Evolutionary conservation across 2,113 vertebrate species (phyloP), one percentile per base, ranked within the genome.

Genomic region (Proterorhinus semilunaris): DNA sequence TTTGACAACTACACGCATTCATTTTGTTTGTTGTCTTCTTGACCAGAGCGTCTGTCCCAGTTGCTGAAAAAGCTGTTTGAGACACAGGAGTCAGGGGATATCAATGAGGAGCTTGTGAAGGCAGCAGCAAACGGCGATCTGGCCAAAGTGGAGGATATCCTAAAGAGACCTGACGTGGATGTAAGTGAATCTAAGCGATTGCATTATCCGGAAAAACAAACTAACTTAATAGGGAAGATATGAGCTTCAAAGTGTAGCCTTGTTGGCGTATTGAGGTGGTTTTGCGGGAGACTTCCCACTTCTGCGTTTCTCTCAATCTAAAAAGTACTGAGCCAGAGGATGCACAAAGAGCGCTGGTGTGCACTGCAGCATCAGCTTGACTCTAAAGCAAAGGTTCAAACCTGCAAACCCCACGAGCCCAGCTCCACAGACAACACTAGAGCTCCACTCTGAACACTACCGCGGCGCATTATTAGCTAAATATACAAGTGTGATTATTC

Each of bases 81-180:
- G 95, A 99, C 98, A 0, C 98, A 99, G 85, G 98, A 99, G 87
- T 99, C 97, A 2, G 97, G 98, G 64, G 98, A 99, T 87, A 96
- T 99, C 79, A 99, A 99, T 68, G 98, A 99, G 91, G 98, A 99
- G 87, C 87, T 99, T 82, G 97, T 99, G 84, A 99, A 99, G 90
- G 98, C 98, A 61, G 97, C 98, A 69, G 98, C 98, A 68, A 99
- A 99, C 74, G 98, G 98, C 74, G 98, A 99, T 51, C 93, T 98
- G 83, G 96, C 96, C 69, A 99, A 99, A 92, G 98, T 99, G 75
- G 98, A 99, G 90, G 98, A 99, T 87, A 94, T 99, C 81, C 90
- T 99, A 2, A 98, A 96, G 90, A 95, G 97, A 85, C 96, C 96
- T 3, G 98, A 99, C 48, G 97, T 99, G 72, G 98, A 99, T 71